Percentiles rank a stretch among this genome's conserved stretches.
These are phyloP conservation scores for Varanus komodoensis DNA, from an alignment of 2,113 vertebrate genomes.

Conservation along the genomic window DNA sequence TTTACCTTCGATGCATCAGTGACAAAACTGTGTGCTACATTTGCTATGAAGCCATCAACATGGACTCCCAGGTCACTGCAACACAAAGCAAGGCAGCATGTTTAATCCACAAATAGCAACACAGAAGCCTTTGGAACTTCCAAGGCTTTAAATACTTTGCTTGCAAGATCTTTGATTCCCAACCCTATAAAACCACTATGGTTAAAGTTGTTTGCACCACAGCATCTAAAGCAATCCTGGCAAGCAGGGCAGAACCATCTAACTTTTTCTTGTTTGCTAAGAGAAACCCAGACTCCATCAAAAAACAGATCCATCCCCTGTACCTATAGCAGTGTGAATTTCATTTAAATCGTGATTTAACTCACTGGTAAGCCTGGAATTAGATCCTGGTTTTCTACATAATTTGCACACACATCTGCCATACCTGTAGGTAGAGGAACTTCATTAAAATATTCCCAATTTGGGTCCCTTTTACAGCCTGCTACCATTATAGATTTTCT, in stretches of 20 bases:
- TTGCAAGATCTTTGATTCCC: background rate
- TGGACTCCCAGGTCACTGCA: constrained; percentile 93
- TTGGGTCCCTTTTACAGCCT: no score
- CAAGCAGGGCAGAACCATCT: background rate
- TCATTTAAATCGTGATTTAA: no score
- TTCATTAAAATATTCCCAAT: no score
- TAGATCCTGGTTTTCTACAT: no score
- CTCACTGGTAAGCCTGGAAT: no score
- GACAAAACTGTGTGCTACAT: constrained; percentile 93
- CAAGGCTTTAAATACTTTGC: background rate
- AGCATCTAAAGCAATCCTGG: background rate
- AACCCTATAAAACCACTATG: fast-evolving
- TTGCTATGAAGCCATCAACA: constrained; percentile 95
- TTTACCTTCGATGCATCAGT: constrained; percentile 88
- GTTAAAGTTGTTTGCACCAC: background rate
- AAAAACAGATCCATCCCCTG: background rate
- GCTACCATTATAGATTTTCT: no score
- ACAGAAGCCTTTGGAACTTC: background rate
- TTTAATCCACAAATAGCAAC: background rate
- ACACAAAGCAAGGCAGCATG: background rate
- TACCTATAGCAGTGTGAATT: background rate
- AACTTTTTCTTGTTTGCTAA: background rate
- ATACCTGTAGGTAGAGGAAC: no score
- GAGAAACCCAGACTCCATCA: background rate
- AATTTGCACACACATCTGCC: no score